A percentile compares a stretch with the other conserved stretches of the same genome.
phyloP scores from a whole-genome alignment of 2,888 invertebrate genomes.

The Calliphora vomitoria region DNA sequence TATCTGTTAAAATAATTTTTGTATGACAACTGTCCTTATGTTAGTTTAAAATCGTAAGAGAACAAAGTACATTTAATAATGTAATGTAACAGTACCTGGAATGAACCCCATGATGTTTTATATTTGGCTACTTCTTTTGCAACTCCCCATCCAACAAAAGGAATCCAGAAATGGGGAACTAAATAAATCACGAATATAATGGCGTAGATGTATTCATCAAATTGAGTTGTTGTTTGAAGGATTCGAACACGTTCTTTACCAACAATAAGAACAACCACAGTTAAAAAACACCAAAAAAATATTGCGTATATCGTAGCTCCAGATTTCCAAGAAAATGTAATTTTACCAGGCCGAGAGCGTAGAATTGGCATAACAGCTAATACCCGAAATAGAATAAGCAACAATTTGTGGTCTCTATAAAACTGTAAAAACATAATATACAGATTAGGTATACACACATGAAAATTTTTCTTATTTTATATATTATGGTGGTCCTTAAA shows the following conservation, averaged over 20 bases:
- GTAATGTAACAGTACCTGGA: constrained; percentile 85
- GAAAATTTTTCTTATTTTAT: too few relatives aligned
- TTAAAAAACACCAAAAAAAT: constrained; percentile 87
- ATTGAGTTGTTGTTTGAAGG: constrained; percentile 87
- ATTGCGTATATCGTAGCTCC: constrained; percentile 88
- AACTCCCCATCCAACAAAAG: constrained; percentile 89
- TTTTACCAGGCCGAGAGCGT: constrained; percentile 86
- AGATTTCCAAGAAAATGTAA: constrained; percentile 88
- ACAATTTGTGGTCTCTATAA: constrained; percentile 88
- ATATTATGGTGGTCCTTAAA: too few relatives aligned
- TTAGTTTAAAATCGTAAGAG: too few relatives aligned
- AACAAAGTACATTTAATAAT: too few relatives aligned
- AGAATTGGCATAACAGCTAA: constrained; percentile 89
- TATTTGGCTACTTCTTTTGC: constrained; percentile 89
- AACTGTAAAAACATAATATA: constrained; percentile 81
- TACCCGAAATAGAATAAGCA: constrained; percentile 87
- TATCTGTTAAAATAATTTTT: too few relatives aligned
- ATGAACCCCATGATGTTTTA: constrained; percentile 89
- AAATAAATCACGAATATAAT: constrained; percentile 88
- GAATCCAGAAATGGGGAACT: constrained; percentile 89
- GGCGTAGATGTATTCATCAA: constrained; percentile 90
- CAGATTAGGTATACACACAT: too few relatives aligned
- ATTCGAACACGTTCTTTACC: constrained; percentile 88
- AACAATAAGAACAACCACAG: constrained; percentile 86
- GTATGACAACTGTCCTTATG: too few relatives aligned